Base-by-base conservation (phyloP, 2,888 invertebrate species). In the Cephus runcator region DNA sequence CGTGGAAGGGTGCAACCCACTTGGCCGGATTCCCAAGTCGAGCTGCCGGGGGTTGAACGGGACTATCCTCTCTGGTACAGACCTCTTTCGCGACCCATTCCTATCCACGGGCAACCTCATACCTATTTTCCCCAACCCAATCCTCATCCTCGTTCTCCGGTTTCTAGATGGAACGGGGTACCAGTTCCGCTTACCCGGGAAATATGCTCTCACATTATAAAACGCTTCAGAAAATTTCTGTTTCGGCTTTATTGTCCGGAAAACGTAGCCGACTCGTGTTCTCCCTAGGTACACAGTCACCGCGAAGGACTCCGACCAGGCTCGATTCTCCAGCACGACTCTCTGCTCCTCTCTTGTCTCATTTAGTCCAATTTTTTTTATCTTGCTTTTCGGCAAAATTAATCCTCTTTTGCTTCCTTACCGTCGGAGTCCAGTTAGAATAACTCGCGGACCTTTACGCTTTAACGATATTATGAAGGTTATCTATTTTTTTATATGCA, bases 11-110 rank as follows among this genome's bases (percentile, higher is more conserved):
- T 81, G 85, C 83, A 86, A 85, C 87, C 87, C 85, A 87, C 87
- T 88, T 88, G 88, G 87, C 86, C 80, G 82, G 82, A 84, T 87
- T 88, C 87, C 87, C 87, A 83, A 85, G 81, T 82, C 82, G 77
- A 71, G 77, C 78, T 81, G 78, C 79, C 79, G 83, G 79, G 78
- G 78, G 71, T 56, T 79, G 81, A 76, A 74, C 79, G 79, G 69
- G 77, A 76, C 76, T 12, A 15, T 71, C 71, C 31, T 34, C 78
- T 77, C 34, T 75, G 56, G 56, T 73, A 76, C 78, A 77, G 78
- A 69, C 77, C 77, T 78, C 76, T 78, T 82, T 78, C 77, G 77
- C 40, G 40, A 40, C 40, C 56, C 56, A 23, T 56, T 23, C 56
- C 56, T 23, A 56, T 23, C 56, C 23, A 56, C 40, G 23, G 9